These are phyloP conservation scores for Xyrichtys novacula DNA, from an alignment of 2,797 vertebrate species.

Conservation along the genomic window DNA sequence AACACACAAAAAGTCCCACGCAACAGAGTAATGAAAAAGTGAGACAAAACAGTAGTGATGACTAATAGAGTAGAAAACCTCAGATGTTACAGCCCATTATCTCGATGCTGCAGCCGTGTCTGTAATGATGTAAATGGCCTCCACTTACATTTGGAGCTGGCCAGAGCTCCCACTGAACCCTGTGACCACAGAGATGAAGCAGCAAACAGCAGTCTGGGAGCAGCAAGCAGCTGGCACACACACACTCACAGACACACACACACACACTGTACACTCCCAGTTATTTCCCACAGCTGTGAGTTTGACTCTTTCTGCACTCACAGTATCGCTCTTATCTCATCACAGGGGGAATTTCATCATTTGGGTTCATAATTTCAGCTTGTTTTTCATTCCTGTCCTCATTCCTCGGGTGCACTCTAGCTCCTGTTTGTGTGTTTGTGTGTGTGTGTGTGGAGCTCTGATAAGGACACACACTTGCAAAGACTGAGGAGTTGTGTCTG, in stretches of 20 bases:
- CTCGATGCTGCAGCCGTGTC: background rate
- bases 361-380: constrained; percentile 4
- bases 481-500: constrained; percentile 30
- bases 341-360: background rate
- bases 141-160: constrained; percentile 27
- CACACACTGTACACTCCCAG: constrained; percentile 15
- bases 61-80: background rate
- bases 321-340: constrained; percentile 51
- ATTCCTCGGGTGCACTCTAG: constrained; percentile 19
- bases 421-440: constrained; percentile 7
- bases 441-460: constrained; percentile 1
- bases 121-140: constrained; percentile 12
- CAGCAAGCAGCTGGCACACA: constrained; percentile 44
- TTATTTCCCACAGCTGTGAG: constrained; percentile 39
- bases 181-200: constrained; percentile 45
- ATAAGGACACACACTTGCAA: constrained; percentile 18
- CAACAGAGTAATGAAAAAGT: too few relatives aligned
- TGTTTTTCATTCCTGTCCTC: constrained; percentile 28
- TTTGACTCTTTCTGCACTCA: constrained; percentile 33
- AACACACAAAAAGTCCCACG: too few relatives aligned
- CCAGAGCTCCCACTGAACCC: constrained; percentile 42
- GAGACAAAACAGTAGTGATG: too few relatives aligned
- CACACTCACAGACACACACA: constrained; percentile 10
- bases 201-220: constrained; percentile 27
- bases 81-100: background rate